Evolutionary conservation across 35 echinoderm and acorn worm species (phyloP).

Genomic region (Anneissia japonica): DNA sequence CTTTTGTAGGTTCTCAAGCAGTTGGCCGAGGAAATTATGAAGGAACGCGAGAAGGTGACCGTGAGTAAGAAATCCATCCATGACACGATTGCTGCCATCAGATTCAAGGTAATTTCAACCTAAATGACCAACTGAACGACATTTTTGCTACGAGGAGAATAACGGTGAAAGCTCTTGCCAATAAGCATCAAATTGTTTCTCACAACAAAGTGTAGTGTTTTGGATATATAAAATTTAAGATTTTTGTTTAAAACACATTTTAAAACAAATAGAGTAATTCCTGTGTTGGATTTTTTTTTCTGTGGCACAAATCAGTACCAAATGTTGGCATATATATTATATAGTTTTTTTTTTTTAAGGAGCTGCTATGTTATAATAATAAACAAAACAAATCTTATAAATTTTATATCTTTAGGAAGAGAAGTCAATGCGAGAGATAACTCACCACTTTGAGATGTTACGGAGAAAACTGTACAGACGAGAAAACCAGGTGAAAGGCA

Average conservation of each 20-base stretch:
- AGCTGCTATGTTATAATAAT: neutral
- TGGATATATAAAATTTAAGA: no score
- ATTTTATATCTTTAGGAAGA: slow-evolving; percentile 29
- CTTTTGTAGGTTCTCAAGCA: neutral
- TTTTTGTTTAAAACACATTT: no score
- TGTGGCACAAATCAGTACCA: no score
- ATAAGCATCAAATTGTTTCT: no score
- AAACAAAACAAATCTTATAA: neutral
- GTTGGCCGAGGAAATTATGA: neutral
- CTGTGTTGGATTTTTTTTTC: no score
- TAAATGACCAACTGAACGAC: no score
- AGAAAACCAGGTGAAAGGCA: slow-evolving; percentile 48
- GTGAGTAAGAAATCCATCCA: neutral
- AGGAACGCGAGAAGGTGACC: neutral
- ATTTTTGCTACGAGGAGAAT: no score
- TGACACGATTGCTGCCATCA: neutral
- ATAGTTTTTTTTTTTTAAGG: no score
- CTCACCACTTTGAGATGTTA: slow-evolving; percentile 59
- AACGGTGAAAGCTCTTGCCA: no score
- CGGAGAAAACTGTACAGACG: slow-evolving; percentile 43
- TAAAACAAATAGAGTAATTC: no score
- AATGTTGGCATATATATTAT: no score
- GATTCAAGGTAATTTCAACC: neutral
- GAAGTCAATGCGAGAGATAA: slow-evolving; percentile 45
- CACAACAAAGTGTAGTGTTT: no score